These are phyloP conservation scores for Prietella phreatophila DNA, from an alignment of 2,113 vertebrate species.

Conservation along the genomic window DNA sequence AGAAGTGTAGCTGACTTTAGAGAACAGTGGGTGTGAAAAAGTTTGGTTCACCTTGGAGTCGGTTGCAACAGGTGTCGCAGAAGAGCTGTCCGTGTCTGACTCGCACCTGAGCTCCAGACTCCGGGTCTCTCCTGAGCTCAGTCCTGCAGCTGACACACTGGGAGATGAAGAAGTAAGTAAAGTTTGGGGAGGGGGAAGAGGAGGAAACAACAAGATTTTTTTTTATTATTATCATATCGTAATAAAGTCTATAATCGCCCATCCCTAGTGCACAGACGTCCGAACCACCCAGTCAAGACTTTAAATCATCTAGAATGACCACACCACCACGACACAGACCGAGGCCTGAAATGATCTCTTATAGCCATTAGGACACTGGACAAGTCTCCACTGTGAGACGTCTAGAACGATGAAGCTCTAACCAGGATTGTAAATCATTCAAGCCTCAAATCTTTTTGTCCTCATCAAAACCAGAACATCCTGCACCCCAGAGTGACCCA, in stretches of 20 bases:
- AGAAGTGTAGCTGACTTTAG: background rate
- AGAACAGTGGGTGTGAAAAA: background rate
- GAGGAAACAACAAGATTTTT: too few species aligned
- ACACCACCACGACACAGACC: too few species aligned
- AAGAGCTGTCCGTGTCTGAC: conserved; percentile 82
- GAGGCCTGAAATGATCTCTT: too few species aligned
- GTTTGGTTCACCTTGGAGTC: conserved; percentile 79
- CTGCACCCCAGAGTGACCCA: background rate
- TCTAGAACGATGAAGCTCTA: background rate
- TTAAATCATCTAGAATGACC: too few species aligned
- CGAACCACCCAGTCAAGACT: too few species aligned
- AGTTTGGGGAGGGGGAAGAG: too few species aligned
- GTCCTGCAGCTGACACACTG: conserved; percentile 84
- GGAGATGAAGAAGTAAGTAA: background rate
- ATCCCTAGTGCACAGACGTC: too few species aligned
- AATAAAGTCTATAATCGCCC: too few species aligned
- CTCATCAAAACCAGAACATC: background rate
- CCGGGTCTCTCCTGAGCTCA: conserved; percentile 76
- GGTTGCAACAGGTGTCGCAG: conserved; percentile 89
- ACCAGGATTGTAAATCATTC: background rate
- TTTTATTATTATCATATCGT: too few species aligned
- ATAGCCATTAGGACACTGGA: background rate
- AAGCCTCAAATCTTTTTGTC: background rate
- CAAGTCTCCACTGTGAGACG: background rate
- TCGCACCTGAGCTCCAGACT: conserved; percentile 83